Evolutionary conservation across 2,797 vertebrate species (phyloP), one percentile per base, ranked within the genome.

Genomic region (Bucorvus abyssinicus): DNA sequence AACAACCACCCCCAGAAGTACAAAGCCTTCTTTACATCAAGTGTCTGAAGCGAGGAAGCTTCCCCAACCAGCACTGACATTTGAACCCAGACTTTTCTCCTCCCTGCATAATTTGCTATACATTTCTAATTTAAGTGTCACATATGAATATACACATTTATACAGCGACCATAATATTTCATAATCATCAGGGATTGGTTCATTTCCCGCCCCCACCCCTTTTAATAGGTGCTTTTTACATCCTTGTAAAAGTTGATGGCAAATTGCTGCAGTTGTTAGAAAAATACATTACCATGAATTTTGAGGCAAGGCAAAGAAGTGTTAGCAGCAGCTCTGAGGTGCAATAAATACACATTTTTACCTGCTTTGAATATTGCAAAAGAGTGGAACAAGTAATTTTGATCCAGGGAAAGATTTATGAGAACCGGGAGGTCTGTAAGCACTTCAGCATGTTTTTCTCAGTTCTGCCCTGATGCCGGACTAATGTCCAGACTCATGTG

Each of bases 251-350:
- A 1, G 8, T 40, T 87, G 73, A 89, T 85, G 64, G 83, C 40
- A 95, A 95, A 96, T 81, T 77, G 22, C 29, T 92, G 32, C 82
- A 75, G 86, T 87, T 71, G 84, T 89, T 96, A 92, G 53, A 94
- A 95, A 95, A 95, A 75, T 76, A 86, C 7, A 10, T 65, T 91
- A 26, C 24, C 42, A 82, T 94, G 94, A 89, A 93, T 95, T 92
- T 90, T 94, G 53, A 77, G 68, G 36, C 24, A 82, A 75, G 45
- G 68, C 61, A 73, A 91, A 76, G 34, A 95, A 75, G 56, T 27
- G 8, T 73, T 90, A 78, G 45, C 70, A 87, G 67, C 73, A 69
- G 53, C 92, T 95, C 44, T 20, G 20, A 29, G 26, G 14, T 52
- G 17, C 56, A 80, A 73, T 64, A 95, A 91, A 60, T 65, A 52